phyloP scores from a whole-genome alignment of 2,797 vertebrate genomes.

The Yasuhikotakia modesta region DNA sequence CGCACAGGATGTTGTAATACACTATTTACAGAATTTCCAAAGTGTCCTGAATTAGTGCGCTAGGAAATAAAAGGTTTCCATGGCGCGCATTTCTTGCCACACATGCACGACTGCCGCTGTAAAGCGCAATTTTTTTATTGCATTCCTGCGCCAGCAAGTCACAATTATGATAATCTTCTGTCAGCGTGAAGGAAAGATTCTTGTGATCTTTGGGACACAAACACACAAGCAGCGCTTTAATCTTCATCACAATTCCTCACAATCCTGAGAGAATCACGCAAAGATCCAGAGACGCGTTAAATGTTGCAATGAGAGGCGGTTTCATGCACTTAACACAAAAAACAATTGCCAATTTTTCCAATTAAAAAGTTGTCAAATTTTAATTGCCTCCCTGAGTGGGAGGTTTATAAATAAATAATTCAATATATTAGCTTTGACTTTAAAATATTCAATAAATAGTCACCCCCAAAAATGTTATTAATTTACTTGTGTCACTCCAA shows the following conservation, averaged over 20 bases:
- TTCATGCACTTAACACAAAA: not conserved
- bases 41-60: slow-evolving; percentile 65
- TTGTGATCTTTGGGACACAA: slow-evolving; percentile 47
- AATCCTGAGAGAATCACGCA: slow-evolving; percentile 49
- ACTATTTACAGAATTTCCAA: slow-evolving; percentile 68
- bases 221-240: slow-evolving; percentile 52
- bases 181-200: slow-evolving; percentile 48
- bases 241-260: slow-evolving; percentile 31
- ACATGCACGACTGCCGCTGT: slow-evolving; percentile 34
- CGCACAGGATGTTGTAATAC: slow-evolving; percentile 60
- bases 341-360: not conserved
- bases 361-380: not conserved
- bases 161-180: slow-evolving; percentile 57
- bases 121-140: slow-evolving; percentile 31
- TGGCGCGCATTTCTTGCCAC: slow-evolving; percentile 41
- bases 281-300: slow-evolving; percentile 19
- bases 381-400: not conserved
- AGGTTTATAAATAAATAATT: not conserved
- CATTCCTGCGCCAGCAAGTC: slow-evolving; percentile 52
- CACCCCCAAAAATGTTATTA: not conserved
- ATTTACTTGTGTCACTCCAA: no score
- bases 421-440: not conserved
- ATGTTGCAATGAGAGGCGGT: not conserved
- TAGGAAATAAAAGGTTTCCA: slow-evolving; percentile 74
- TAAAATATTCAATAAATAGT: not conserved